Evolutionary conservation across 2,113 vertebrate genomes (phyloP), one percentile per base, ranked within the genome.

Genomic region (Puma concolor): DNA sequence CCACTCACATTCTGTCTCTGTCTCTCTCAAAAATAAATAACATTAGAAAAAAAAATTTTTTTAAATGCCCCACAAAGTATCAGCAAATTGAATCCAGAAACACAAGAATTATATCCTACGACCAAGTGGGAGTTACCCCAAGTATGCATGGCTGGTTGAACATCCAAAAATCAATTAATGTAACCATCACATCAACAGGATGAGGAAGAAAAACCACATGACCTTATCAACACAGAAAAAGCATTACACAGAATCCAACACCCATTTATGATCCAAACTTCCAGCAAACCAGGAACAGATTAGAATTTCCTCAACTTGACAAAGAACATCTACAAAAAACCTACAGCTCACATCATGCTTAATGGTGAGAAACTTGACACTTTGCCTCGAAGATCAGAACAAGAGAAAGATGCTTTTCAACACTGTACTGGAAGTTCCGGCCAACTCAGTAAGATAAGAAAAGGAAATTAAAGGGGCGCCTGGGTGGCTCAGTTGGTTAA

Each of bases 51-150:
- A 44, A 44, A 9, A 9, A 1, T 9, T 44, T 44, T 44, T 44
- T 44, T 44, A 19, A 31, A 10, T 7, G 21, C 33, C 36, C 36
- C 27, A 31, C 77, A 10, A 9, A n/a, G 16, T 4, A 29, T 1
- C 16, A 44, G 23, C 66, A 6, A 7, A 29, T 16, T 4, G 21
- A 64, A 33, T 1, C 52, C 66, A 33, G 38, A 41, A 25, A 36
- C 2, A 2, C 1, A 36, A 10, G 2, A n/a, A 50, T 23, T 27
- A 21, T 3, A 44, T 16, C 6, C 38, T 21, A 9, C 1, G 1
- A 15, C 50, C 74, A 12, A 27, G 63, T 10, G 6, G 19, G 92
- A 13, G 15, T 54, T 7, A 17, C 5, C 14, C 60, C 36, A 19
- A 36, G 21, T 3, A 25, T 11, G 9, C 13, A 5, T 12, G 15